Conservation (phyloP, 2,113 vertebrate genomes). For the Seriola dumerili region DNA sequence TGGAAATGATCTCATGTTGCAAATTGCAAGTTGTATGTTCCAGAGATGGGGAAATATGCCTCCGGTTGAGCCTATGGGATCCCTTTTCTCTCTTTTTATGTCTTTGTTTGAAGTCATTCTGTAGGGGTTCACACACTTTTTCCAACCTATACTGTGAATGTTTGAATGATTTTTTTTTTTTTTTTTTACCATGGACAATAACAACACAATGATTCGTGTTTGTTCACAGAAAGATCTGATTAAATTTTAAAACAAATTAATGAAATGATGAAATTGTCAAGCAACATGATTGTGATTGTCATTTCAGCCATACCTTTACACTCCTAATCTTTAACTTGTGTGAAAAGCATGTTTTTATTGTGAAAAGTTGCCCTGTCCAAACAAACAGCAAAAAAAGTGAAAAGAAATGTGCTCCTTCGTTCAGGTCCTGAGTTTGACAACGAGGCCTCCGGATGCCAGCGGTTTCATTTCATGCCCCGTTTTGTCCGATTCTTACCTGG, state of each 20-base stretch:
- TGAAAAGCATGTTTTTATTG: background rate
- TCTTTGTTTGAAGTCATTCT: too few relatives aligned
- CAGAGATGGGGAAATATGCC: background rate
- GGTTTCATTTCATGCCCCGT: constrained; percentile 98
- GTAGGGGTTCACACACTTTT: too few relatives aligned
- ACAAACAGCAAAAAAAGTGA: background rate
- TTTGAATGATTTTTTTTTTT: too few relatives aligned
- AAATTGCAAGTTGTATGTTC: background rate
- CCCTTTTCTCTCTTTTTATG: background rate
- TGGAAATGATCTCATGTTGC: too few relatives aligned
- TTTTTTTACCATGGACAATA: too few relatives aligned
- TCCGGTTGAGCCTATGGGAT: background rate
- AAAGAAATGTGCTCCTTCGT: constrained; percentile 26
- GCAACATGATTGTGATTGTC: too few relatives aligned
- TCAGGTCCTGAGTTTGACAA: constrained; percentile 90
- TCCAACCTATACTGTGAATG: too few relatives aligned
- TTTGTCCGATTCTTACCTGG: constrained; percentile 97
- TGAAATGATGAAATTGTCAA: too few relatives aligned
- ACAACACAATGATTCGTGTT: too few relatives aligned
- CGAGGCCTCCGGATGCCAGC: constrained; percentile 86
- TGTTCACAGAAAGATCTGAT: too few relatives aligned
- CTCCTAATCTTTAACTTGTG: background rate
- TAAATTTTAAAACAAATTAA: too few relatives aligned
- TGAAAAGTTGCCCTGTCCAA: background rate
- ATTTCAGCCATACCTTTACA: background rate